These are phyloP conservation scores for Sebastes iracundus DNA, from an alignment of 2,797 vertebrate species.

Conservation along the genomic window DNA sequence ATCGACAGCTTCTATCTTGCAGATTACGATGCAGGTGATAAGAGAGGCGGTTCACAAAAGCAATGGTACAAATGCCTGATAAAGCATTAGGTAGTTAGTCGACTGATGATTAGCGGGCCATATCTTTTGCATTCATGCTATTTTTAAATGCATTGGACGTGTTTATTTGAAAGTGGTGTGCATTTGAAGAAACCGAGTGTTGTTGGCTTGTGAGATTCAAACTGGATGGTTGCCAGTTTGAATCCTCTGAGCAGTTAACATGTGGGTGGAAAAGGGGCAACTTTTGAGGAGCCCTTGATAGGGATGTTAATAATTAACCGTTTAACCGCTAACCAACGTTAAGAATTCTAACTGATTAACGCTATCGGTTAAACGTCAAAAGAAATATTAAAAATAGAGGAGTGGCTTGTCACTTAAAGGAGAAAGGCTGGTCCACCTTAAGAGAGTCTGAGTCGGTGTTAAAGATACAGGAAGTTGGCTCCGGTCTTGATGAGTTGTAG, in stretches of 20 bases:
- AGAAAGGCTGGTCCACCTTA: too few relatives aligned
- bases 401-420: too few relatives aligned
- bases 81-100: constrained; percentile 59
- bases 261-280: not conserved
- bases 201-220: not conserved
- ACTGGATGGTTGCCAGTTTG: not conserved
- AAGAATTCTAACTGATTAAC: too few relatives aligned
- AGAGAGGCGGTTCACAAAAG: constrained; percentile 59
- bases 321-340: too few relatives aligned
- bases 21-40: constrained; percentile 73
- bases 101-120: constrained; percentile 50
- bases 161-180: not conserved
- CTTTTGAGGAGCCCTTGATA: not conserved
- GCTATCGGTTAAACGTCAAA: too few relatives aligned
- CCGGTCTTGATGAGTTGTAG: too few relatives aligned
- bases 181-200: not conserved
- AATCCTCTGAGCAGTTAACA: not conserved
- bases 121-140: constrained; percentile 2
- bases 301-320: too few relatives aligned
- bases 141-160: not conserved
- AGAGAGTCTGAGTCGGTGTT: too few relatives aligned
- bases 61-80: constrained; percentile 64
- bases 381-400: too few relatives aligned
- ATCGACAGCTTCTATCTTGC: constrained; percentile 58
- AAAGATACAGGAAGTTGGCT: too few relatives aligned